phyloP scores from a whole-genome alignment of 2,113 vertebrate genomes.

The Serinus canaria region DNA sequence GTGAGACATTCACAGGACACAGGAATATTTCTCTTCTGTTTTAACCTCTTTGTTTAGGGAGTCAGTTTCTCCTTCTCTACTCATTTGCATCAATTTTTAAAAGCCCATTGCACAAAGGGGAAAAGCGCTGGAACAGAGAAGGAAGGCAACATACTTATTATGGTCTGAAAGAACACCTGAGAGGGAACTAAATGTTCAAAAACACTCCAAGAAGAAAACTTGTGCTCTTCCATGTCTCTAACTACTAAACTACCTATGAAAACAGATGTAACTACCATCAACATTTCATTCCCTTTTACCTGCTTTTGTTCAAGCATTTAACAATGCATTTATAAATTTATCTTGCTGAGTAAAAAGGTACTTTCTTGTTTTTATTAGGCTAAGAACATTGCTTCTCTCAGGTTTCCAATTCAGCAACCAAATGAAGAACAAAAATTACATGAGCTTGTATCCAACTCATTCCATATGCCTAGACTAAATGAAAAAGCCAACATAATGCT shows the following conservation, averaged over 20 bases:
- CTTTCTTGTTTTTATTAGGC: neutral
- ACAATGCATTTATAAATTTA: neutral
- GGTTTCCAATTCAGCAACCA: neutral
- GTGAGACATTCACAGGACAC: fast-evolving
- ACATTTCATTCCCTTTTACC: neutral
- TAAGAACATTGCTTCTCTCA: neutral
- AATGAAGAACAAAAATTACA: neutral
- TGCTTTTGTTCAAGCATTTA: neutral
- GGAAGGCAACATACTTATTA: neutral
- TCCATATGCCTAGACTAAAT: neutral
- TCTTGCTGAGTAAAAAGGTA: neutral
- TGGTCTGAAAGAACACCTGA: neutral
- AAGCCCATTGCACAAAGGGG: neutral
- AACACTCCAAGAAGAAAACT: neutral
- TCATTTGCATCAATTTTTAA: neutral
- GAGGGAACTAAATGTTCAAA: neutral
- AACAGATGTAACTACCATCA: neutral
- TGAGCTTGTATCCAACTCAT: neutral
- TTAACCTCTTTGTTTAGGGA: neutral
- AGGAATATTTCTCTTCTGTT: neutral
- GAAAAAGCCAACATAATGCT: neutral
- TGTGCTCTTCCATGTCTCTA: neutral
- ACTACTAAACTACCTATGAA: neutral
- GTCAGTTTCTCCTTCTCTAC: neutral
- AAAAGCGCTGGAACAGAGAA: neutral